Percentiles rank a stretch among this genome's conserved stretches.
These are phyloP conservation scores for Taphrorychus bicolor DNA, from an alignment of 2,888 invertebrate species.

Conservation along the genomic window DNA sequence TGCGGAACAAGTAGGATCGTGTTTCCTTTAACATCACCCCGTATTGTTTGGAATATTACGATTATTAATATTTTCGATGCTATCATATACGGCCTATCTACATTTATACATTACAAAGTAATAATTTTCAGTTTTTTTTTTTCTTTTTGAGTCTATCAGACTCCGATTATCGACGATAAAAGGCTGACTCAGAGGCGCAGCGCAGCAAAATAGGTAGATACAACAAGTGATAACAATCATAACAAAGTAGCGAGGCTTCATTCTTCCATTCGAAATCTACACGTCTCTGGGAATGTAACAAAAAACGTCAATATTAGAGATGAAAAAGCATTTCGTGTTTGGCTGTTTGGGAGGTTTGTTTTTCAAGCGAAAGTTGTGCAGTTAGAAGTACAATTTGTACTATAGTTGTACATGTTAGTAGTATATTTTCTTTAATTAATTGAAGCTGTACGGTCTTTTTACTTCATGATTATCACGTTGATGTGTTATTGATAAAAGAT, in stretches of 20 bases:
- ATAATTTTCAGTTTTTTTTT: too few relatives aligned
- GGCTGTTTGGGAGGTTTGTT: not conserved
- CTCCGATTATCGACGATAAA: slow-evolving; percentile 20
- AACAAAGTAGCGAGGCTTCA: slow-evolving; percentile 54
- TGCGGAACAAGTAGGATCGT: not conserved
- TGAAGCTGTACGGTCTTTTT: too few relatives aligned
- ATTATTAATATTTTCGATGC: slow-evolving; percentile 30
- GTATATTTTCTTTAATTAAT: too few relatives aligned
- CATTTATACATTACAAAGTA: slow-evolving; percentile 55
- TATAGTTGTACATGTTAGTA: too few relatives aligned
- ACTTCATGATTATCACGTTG: too few relatives aligned
- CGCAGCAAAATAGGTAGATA: slow-evolving; percentile 41
- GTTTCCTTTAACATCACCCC: not conserved
- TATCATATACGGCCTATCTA: slow-evolving; percentile 54
- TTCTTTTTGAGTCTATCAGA: too few relatives aligned
- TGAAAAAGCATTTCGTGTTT: not conserved
- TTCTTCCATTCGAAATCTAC: slow-evolving; percentile 47
- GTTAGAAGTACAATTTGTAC: too few relatives aligned
- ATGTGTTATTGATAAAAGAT: too few relatives aligned
- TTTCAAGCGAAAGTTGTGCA: not conserved
- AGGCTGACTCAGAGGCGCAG: not conserved
- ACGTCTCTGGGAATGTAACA: slow-evolving; percentile 56
- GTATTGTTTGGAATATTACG: slow-evolving; percentile 44
- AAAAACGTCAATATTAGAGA: slow-evolving; percentile 5
- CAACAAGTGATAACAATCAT: slow-evolving; percentile 53